phyloP scores from a whole-genome alignment of 2,797 vertebrate species.

The Loriculus beryllinus region DNA sequence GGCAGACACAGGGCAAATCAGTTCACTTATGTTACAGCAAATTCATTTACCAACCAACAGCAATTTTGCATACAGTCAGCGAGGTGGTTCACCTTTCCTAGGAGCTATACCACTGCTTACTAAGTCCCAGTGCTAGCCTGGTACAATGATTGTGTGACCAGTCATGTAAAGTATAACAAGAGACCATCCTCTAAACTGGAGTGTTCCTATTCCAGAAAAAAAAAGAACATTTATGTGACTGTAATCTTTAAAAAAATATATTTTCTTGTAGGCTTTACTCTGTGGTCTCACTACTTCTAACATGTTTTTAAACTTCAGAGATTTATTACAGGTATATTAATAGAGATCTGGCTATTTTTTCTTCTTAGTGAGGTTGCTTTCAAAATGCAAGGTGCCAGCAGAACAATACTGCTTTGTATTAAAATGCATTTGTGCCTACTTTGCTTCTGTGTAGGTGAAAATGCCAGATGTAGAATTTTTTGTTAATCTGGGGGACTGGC shows the following conservation, averaged over 20 bases:
- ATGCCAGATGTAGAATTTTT: conserved; percentile 95
- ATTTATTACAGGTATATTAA: neutral
- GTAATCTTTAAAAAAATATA: neutral
- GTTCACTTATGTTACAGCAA: neutral
- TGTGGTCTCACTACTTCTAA: neutral
- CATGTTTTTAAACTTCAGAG: neutral
- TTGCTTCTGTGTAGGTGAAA: conserved; percentile 80
- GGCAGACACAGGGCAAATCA: neutral
- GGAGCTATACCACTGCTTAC: neutral
- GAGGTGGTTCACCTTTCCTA: neutral
- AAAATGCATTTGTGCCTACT: neutral
- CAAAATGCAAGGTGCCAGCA: neutral
- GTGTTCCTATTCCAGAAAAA: neutral
- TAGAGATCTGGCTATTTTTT: neutral
- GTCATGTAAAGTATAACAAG: neutral
- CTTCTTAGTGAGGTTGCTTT: neutral
- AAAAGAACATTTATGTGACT: neutral
- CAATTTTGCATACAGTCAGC: neutral
- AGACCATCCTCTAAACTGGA: neutral
- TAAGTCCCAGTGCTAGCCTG: neutral
- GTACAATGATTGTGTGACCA: neutral
- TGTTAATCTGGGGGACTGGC: conserved; percentile 97
- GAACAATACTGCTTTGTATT: neutral
- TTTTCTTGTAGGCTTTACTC: neutral
- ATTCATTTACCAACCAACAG: neutral